Evolutionary conservation across 1,140 invertebrate species (phyloP).

Genomic region (Acromyrmex heyeri): DNA sequence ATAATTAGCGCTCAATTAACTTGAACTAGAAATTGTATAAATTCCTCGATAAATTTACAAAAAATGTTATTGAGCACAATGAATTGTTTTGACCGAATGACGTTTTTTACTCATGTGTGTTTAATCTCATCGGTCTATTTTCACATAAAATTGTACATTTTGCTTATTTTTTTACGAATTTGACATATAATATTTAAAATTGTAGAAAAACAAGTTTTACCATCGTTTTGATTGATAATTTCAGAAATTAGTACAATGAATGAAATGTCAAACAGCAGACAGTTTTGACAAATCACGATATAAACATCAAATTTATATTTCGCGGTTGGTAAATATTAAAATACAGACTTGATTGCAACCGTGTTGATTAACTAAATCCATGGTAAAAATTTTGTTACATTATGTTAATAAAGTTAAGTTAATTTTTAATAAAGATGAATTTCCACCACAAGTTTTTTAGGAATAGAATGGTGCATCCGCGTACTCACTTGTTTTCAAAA

Average conservation of each 20-base stretch:
- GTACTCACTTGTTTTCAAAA: no score
- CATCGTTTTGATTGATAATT: neutral
- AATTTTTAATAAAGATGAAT: neutral
- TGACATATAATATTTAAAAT: neutral
- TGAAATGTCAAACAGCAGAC: neutral
- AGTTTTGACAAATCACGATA: slow-evolving; percentile 11
- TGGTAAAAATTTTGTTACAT: neutral
- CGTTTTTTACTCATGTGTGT: no score
- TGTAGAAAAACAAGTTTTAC: neutral
- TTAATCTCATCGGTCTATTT: no score
- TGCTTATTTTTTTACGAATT: neutral
- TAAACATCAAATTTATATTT: neutral
- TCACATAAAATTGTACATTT: neutral
- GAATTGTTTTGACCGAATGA: no score
- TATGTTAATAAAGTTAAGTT: slow-evolving; percentile 5
- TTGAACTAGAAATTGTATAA: no score
- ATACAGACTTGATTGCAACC: neutral
- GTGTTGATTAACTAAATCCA: neutral
- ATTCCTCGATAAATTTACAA: no score
- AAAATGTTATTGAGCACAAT: no score
- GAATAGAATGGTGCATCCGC: no score
- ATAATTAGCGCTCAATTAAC: no score
- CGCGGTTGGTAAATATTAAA: neutral
- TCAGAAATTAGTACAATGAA: neutral
- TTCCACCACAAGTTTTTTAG: no score